phyloP scores from a whole-genome alignment of 2,113 vertebrate species.

The Brachyhypopomus occidentalis region DNA sequence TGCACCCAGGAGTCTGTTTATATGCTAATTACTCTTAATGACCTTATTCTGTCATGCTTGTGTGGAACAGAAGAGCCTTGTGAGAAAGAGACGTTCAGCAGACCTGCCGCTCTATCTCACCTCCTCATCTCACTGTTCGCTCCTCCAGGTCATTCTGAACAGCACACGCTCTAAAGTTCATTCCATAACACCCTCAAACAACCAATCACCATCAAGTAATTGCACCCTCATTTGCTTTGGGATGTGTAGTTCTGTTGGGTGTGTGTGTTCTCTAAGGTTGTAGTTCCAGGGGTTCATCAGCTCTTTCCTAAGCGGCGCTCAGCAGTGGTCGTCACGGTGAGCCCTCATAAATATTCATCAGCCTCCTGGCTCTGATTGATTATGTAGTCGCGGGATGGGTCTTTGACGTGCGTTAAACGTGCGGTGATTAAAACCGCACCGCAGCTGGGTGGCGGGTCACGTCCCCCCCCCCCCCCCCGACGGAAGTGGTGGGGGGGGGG shows the following conservation, averaged over 20 bases:
- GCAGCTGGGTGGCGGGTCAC: no score
- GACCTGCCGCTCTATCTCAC: neutral
- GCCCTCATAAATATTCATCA: conserved; percentile 58
- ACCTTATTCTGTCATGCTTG: neutral
- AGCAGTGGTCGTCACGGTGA: conserved; percentile 31
- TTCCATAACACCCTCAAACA: no score
- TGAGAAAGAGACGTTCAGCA: neutral
- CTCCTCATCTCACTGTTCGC: no score
- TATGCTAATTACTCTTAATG: neutral
- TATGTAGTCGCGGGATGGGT: conserved; percentile 58
- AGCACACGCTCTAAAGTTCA: no score
- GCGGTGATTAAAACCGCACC: conserved; percentile 70
- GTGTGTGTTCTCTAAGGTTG: neutral
- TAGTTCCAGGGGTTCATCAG: conserved; percentile 1
- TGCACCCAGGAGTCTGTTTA: neutral
- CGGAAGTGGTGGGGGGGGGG: conserved; percentile 91
- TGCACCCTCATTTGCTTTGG: neutral
- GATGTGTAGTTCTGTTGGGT: neutral
- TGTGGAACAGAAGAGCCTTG: neutral
- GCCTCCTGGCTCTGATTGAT: conserved; percentile 66
- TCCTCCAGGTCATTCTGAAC: no score
- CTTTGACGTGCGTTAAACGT: conserved; percentile 58
- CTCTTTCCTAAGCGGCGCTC: neutral
- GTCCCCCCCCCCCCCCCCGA: conserved; percentile 62
- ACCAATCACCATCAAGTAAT: neutral